A percentile compares a stretch with the other conserved stretches of the same genome.
phyloP scores from a whole-genome alignment of 92 coral and sea anemone genomes.

The Porites evermanni region DNA sequence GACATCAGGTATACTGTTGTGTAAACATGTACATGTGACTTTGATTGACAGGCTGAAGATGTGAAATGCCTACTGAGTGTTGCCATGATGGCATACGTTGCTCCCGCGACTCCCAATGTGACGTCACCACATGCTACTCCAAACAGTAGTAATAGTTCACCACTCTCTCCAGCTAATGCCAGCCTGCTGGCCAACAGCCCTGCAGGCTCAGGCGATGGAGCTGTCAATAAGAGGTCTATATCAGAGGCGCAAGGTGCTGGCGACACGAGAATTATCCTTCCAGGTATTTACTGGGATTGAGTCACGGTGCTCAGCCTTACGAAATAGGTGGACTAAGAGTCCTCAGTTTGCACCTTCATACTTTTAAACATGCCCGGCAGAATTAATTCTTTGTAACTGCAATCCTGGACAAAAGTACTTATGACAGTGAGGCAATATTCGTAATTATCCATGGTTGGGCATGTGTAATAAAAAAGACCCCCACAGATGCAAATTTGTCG shows the following conservation, averaged over 20 bases:
- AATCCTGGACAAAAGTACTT: too few species aligned
- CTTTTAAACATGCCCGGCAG: too few species aligned
- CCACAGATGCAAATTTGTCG: too few species aligned
- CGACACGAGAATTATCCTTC: conserved; percentile 60
- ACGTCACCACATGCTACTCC: conserved; percentile 72
- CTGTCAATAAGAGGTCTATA: conserved; percentile 89
- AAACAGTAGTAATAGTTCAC: conserved; percentile 59
- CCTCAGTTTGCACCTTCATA: too few species aligned
- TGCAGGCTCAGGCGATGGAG: conserved; percentile 99
- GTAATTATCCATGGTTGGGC: too few species aligned
- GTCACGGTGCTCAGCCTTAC: too few species aligned
- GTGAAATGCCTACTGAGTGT: conserved; percentile 94
- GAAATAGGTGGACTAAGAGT: too few species aligned
- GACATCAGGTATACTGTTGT: not conserved
- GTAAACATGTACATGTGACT: not conserved
- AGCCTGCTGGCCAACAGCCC: conserved; percentile 96
- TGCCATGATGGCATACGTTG: conserved; percentile 76
- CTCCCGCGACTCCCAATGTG: conserved; percentile 41
- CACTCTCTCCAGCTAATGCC: conserved; percentile 93
- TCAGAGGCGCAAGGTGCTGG: conserved; percentile 87
- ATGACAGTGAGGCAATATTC: too few species aligned
- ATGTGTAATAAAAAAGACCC: too few species aligned
- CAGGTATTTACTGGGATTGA: conserved; percentile 52
- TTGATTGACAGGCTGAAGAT: conserved; percentile 87
- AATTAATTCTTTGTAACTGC: too few species aligned